Conservation (phyloP, 2,888 invertebrate genomes). For the Trichopria drosophilae region DNA sequence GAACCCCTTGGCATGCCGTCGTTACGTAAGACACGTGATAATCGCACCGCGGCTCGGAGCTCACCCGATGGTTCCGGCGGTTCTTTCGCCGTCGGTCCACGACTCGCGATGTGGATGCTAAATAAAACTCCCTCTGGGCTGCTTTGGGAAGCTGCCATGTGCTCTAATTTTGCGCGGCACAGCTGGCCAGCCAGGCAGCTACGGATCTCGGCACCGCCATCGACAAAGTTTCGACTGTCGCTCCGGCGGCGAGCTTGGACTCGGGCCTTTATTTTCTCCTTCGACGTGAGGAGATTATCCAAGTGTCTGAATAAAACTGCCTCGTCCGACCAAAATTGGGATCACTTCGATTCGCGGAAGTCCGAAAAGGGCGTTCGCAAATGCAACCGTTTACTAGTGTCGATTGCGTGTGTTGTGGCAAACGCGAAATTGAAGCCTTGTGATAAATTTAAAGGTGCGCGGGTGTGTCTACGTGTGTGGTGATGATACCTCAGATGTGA, state of each 20-base stretch:
- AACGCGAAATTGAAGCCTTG: too few species aligned
- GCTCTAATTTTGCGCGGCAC: slow-evolving; percentile 54
- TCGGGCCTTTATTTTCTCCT: too few species aligned
- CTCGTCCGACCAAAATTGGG: too few species aligned
- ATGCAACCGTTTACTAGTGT: too few species aligned
- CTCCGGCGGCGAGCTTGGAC: slow-evolving; percentile 14
- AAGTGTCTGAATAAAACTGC: too few species aligned
- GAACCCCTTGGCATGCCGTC: slow-evolving; percentile 18
- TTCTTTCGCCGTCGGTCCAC: slow-evolving; percentile 17
- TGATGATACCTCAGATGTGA: slow-evolving; percentile 44
- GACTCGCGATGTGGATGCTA: slow-evolving; percentile 52
- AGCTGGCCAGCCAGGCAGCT: slow-evolving; percentile 29
- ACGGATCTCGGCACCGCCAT: background rate
- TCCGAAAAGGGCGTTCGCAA: too few species aligned
- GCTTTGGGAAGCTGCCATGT: slow-evolving; percentile 54
- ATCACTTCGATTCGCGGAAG: too few species aligned
- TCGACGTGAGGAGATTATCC: too few species aligned
- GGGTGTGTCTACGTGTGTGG: too few species aligned
- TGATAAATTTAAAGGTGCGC: background rate
- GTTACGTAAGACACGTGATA: slow-evolving; percentile 35
- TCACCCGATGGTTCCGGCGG: slow-evolving; percentile 3
- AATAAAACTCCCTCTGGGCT: slow-evolving; percentile 57
- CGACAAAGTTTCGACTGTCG: background rate
- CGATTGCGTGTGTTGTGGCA: too few species aligned
- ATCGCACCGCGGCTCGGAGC: slow-evolving; percentile 24